Evolutionary conservation across 2,797 vertebrate species (phyloP).

Genomic region (Holocentrus rufus): DNA sequence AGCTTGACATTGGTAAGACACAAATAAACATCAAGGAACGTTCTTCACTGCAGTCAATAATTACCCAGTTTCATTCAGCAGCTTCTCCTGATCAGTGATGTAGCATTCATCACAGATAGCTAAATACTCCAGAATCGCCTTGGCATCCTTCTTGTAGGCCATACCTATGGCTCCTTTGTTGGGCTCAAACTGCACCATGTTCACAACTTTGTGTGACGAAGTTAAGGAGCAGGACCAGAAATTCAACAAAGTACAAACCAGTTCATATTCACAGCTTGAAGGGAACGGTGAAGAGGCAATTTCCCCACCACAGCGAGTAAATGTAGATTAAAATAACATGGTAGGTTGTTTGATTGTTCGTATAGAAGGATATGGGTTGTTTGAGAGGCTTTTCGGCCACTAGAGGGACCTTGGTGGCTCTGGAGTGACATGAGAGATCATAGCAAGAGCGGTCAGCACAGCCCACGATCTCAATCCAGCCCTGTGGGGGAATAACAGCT

Average conservation of each 20-base stretch:
- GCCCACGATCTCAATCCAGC: slow-evolving; percentile 96
- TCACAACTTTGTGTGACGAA: slow-evolving; percentile 86
- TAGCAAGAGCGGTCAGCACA: slow-evolving; percentile 94
- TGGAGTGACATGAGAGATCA: slow-evolving; percentile 89
- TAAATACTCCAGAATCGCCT: slow-evolving; percentile 88
- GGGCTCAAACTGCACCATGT: slow-evolving; percentile 89
- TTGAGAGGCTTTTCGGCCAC: slow-evolving; percentile 92
- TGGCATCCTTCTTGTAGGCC: slow-evolving; percentile 92
- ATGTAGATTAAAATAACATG: not conserved
- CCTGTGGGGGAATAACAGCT: slow-evolving; percentile 71
- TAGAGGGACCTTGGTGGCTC: slow-evolving; percentile 91
- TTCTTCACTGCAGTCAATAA: not conserved
- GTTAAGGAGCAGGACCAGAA: slow-evolving; percentile 78
- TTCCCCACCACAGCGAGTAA: not conserved
- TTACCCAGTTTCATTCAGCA: slow-evolving; percentile 88
- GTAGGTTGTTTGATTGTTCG: not conserved
- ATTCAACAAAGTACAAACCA: not conserved
- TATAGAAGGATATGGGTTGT: slow-evolving; percentile 91
- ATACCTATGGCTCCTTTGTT: slow-evolving; percentile 91
- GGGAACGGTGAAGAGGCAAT: not conserved
- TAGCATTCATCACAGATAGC: slow-evolving; percentile 87
- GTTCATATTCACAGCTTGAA: not conserved
- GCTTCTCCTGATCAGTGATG: slow-evolving; percentile 86
- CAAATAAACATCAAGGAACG: not conserved
- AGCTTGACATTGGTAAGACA: not conserved